A percentile compares a stretch with the other conserved stretches of the same genome.
These are phyloP conservation scores for Moxostoma hubbsi DNA, from an alignment of 2,797 vertebrate genomes.

Conservation along the genomic window DNA sequence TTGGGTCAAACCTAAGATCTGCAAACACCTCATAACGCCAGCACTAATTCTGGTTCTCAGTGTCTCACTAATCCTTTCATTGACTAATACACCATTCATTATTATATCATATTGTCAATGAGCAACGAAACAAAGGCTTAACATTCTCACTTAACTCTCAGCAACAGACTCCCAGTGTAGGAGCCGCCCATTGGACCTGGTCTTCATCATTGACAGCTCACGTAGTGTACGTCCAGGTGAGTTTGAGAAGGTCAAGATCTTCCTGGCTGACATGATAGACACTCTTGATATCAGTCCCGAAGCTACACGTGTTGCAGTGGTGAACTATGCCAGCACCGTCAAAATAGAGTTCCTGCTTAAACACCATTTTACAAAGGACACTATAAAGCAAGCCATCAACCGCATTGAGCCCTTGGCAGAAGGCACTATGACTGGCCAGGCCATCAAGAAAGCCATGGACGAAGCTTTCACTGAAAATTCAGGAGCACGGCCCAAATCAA, in stretches of 20 bases:
- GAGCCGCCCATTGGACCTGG: conserved; percentile 87
- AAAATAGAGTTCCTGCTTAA: conserved; percentile 94
- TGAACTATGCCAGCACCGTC: conserved; percentile 95
- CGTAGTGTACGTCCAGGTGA: conserved; percentile 94
- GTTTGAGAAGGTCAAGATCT: conserved; percentile 96
- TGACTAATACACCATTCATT: neutral
- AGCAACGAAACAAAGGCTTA: neutral
- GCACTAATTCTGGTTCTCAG: neutral
- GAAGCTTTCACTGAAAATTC: conserved; percentile 91
- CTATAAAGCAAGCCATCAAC: conserved; percentile 89
- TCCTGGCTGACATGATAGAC: conserved; percentile 92
- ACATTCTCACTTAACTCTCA: conserved; percentile 66
- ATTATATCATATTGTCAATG: neutral
- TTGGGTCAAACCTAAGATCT: conserved; percentile 1
- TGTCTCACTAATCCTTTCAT: conserved; percentile 33
- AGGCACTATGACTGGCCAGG: conserved; percentile 95
- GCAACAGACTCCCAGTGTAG: conserved; percentile 81
- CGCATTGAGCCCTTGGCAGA: conserved; percentile 90
- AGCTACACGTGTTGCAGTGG: conserved; percentile 87
- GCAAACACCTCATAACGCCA: too few relatives aligned
- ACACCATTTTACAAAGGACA: conserved; percentile 80
- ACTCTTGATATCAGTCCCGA: conserved; percentile 87
- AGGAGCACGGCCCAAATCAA: conserved; percentile 85
- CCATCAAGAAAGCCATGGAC: conserved; percentile 91
- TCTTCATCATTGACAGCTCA: conserved; percentile 95